Base-by-base conservation (phyloP, 2,113 vertebrate species). In the Bagarius yarrelli region DNA sequence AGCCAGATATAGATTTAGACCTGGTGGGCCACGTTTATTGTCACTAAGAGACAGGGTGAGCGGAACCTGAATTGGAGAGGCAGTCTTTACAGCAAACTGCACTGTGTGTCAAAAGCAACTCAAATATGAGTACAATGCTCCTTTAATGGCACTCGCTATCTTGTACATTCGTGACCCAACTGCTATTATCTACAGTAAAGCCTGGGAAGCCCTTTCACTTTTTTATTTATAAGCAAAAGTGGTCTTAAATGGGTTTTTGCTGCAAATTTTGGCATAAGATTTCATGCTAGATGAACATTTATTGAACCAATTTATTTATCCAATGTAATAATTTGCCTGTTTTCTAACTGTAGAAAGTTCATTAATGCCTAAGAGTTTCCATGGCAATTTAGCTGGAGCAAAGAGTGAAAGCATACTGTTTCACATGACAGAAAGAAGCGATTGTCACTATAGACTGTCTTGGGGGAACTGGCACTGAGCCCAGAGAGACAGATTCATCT, bases 331-430 rank as follows among this genome's bases (percentile, higher is more conserved):
- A 47, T 47, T 47, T 47, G 73, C 73, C 82, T 85, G 82, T 87
- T 86, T 86, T 83, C 87, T 89, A 91, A 90, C 87, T 88, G 86
- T 86, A 84, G 85, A 47, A 47, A 78, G 80, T 86, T 89, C 79
- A 89, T 91, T 88, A 91, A 86, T 86, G 82, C 76, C 84, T 36
- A 63, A 81, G 61, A 4, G 36, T 73, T 82, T 84, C 60, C 44
- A 69, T 78, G 27, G 52, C 30, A 79, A 19, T 18, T 18, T 34
- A 47, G 27, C 55, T 69, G 34, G 9, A 36, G 44, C 52, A 18
- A 47, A 59, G 25, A 36, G 21, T 76, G 34, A 76, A 69, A 56
- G 36, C 40, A 21, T 44, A 75, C 25, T 55, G 80, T 75, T 73
- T 60, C 55, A 52, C 19, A 82, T 60, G 53, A 59, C 78, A 71